Percentiles rank a stretch among this genome's conserved stretches.
phyloP scores from a whole-genome alignment of 2,888 invertebrate species.

The Pomacea canaliculata region DNA sequence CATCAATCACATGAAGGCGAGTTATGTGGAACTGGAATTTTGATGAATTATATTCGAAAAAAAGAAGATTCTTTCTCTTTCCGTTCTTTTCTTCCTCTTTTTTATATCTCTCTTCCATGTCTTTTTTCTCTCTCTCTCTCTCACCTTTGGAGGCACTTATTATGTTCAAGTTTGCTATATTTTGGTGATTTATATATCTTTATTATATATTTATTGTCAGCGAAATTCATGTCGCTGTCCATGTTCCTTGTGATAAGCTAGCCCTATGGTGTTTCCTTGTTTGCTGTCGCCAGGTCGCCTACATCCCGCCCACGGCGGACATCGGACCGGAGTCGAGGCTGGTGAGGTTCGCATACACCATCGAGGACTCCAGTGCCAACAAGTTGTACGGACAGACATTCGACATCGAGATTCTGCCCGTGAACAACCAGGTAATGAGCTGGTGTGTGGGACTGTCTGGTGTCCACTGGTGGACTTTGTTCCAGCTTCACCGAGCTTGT shows the following conservation, averaged over 20 bases:
- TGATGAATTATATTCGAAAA: not conserved
- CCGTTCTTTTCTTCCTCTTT: not conserved
- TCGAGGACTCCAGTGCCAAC: conserved; percentile 63
- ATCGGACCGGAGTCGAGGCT: conserved; percentile 63
- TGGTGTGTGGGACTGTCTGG: not conserved
- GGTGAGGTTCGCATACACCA: conserved; percentile 63
- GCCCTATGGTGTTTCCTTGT: not conserved
- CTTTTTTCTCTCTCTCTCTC: too few species aligned
- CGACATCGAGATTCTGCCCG: conserved; percentile 32
- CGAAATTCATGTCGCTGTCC: too few species aligned
- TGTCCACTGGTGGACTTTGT: not conserved
- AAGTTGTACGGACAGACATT: conserved; percentile 43
- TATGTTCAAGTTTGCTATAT: too few species aligned
- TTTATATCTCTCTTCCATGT: not conserved
- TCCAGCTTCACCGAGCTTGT: not conserved
- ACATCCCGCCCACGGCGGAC: conserved; percentile 66
- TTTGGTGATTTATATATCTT: too few species aligned
- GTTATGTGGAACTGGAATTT: not conserved
- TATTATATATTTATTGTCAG: too few species aligned
- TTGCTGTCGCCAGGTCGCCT: conserved; percentile 47
- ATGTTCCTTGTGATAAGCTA: too few species aligned
- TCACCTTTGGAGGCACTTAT: too few species aligned
- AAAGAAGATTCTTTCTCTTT: too few species aligned
- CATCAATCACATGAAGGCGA: conserved; percentile 63
- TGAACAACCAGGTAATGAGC: conserved; percentile 10